Percentiles rank a stretch among this genome's conserved stretches.
Evolutionary conservation across 2,797 vertebrate genomes (phyloP).

Genomic region (Clarias pachynema): DNA sequence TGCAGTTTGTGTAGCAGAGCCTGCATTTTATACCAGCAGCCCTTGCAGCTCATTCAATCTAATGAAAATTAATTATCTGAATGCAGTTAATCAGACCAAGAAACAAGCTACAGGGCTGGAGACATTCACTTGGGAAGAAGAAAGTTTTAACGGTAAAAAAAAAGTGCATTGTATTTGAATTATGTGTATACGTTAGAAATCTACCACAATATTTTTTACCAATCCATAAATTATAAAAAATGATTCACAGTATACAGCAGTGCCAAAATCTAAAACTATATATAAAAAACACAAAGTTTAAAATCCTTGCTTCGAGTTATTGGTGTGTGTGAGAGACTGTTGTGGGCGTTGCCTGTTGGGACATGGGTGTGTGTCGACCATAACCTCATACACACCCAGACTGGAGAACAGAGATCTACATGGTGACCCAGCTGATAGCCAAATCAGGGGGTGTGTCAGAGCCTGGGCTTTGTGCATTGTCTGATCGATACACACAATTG

Average conservation of each 20-base stretch:
- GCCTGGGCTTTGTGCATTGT: neutral
- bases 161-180: neutral
- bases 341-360: neutral
- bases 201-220: neutral
- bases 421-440: neutral
- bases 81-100: neutral
- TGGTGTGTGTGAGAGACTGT: neutral
- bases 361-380: neutral
- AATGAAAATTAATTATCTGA: neutral
- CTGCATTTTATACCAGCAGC: neutral
- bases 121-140: neutral
- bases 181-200: neutral
- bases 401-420: neutral
- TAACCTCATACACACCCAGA: conserved; percentile 4
- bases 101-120: neutral
- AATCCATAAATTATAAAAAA: neutral
- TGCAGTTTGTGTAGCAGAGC: neutral
- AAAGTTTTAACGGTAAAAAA: neutral
- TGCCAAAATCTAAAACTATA: neutral
- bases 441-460: neutral
- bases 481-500: neutral
- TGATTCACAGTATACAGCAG: neutral
- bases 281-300: neutral
- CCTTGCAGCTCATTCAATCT: neutral
- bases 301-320: neutral